A percentile compares a stretch with the other conserved stretches of the same genome.
Evolutionary conservation across 1,140 invertebrate genomes (phyloP).

Genomic region (Campoletis sonorensis): DNA sequence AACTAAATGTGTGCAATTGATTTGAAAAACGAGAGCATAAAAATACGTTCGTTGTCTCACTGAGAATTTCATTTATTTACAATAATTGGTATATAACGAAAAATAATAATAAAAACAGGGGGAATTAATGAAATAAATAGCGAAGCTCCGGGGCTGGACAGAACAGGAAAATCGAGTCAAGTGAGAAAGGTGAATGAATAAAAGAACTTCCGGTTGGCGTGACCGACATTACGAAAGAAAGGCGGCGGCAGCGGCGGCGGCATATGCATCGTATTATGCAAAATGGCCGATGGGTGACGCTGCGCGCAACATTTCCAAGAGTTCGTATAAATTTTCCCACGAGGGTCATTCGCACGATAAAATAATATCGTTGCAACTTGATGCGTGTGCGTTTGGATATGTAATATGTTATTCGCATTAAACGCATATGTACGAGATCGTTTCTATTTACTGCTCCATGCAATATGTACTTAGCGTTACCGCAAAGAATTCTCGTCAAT

Average conservation of each 20-base stretch:
- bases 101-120: background rate
- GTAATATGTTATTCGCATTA: background rate
- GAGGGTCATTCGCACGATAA: slow-evolving; percentile 29
- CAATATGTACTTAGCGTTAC: slow-evolving; percentile 13
- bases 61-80: too few relatives aligned
- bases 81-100: too few relatives aligned
- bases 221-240: background rate
- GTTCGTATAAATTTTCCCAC: slow-evolving; percentile 12
- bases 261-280: background rate
- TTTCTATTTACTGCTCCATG: slow-evolving; percentile 13
- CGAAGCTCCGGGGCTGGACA: background rate
- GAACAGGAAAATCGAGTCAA: slow-evolving; percentile 11
- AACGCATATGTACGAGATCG: background rate
- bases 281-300: background rate
- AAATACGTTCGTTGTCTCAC: too few relatives aligned
- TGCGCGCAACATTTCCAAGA: background rate
- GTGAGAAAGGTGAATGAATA: background rate
- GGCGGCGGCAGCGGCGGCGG: too few relatives aligned
- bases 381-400: background rate
- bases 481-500: background rate
- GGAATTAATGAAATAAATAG: slow-evolving; percentile 2
- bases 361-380: slow-evolving; percentile 12
- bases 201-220: slow-evolving; percentile 27
- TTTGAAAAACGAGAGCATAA: too few relatives aligned
- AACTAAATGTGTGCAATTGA: too few relatives aligned